Conservation (phyloP, 2,113 vertebrate species). For the Peromyscus californicus region DNA sequence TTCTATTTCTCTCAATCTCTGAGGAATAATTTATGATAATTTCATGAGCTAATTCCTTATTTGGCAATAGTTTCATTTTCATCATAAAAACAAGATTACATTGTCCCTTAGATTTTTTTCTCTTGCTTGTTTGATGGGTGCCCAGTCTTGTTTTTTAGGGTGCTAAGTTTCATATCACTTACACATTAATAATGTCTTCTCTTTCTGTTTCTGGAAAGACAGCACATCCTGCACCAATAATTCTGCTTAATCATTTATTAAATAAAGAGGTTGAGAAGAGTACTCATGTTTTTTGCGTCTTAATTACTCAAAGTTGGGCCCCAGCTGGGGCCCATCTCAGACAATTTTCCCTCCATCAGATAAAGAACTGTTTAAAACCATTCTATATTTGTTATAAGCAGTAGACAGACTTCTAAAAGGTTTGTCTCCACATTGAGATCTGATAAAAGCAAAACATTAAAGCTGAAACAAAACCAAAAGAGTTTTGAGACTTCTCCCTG, state of each 20-base stretch:
- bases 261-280: conserved; percentile 77
- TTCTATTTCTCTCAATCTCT: neutral
- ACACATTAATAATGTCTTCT: neutral
- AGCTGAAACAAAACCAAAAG: conserved; percentile 66
- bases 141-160: conserved; percentile 50
- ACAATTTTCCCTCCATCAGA: conserved; percentile 82
- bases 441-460: conserved; percentile 81
- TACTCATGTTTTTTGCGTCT: conserved; percentile 65
- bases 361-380: conserved; percentile 81
- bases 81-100: conserved; percentile 43
- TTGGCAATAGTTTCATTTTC: conserved; percentile 56
- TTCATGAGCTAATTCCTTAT: conserved; percentile 50
- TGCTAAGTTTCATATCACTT: conserved; percentile 62
- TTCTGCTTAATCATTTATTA: conserved; percentile 76
- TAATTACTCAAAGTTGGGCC: conserved; percentile 75
- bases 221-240: conserved; percentile 64
- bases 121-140: conserved; percentile 13
- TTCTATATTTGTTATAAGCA: conserved; percentile 67
- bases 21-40: conserved; percentile 20
- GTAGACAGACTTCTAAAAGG: conserved; percentile 79
- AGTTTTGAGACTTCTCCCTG: conserved; percentile 51
- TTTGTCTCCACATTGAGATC: conserved; percentile 72
- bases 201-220: conserved; percentile 64
- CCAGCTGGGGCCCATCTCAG: conserved; percentile 80
- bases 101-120: neutral